These are phyloP conservation scores for Argyra leucocephala DNA, from an alignment of 2,888 invertebrate species.

Conservation along the genomic window DNA sequence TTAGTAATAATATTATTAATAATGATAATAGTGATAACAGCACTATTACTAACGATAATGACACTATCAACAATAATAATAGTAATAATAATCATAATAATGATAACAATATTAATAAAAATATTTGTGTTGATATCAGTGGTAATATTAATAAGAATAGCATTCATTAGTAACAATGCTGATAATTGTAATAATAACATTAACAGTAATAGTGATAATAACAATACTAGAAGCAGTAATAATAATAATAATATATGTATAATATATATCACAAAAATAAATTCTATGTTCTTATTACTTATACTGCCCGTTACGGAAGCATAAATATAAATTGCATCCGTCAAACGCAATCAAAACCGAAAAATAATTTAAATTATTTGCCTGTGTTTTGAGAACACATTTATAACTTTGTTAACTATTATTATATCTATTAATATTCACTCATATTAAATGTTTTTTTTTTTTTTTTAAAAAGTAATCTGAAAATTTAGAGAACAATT, in stretches of 20 bases:
- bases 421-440: no score
- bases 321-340: no score
- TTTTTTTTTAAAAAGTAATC: no score
- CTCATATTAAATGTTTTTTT: no score
- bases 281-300: no score
- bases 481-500: no score
- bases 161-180: background rate
- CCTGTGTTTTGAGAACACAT: no score
- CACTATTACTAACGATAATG: background rate
- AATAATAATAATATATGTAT: conserved; percentile 18
- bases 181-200: conserved; percentile 7
- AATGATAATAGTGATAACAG: conserved; percentile 19
- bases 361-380: no score
- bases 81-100: background rate
- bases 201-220: conserved; percentile 19
- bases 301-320: no score
- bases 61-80: conserved; percentile 7
- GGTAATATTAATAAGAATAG: conserved; percentile 5
- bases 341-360: no score
- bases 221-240: conserved; percentile 20
- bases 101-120: background rate
- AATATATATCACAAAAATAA: no score
- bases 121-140: background rate
- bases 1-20: conserved; percentile 22
- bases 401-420: no score